Evolutionary conservation across 2,797 vertebrate genomes (phyloP).

Genomic region (Avahi laniger): DNA sequence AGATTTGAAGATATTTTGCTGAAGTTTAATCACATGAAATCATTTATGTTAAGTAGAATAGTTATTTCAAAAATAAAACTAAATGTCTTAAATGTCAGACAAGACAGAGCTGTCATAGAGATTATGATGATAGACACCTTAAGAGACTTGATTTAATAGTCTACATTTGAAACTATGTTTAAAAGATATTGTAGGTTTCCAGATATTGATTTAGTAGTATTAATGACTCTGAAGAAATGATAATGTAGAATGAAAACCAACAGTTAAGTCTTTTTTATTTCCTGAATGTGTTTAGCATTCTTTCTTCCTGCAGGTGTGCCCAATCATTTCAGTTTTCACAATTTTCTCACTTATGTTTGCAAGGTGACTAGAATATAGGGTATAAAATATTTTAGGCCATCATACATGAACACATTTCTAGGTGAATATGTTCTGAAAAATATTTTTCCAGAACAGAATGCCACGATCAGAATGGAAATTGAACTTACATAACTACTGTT

Average conservation of each 20-base stretch:
- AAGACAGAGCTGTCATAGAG: conserved; percentile 70
- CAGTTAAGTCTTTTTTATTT: background rate
- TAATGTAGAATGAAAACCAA: background rate
- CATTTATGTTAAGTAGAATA: conserved; percentile 76
- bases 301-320: background rate
- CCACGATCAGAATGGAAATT: background rate
- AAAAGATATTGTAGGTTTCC: conserved; percentile 41
- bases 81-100: conserved; percentile 78
- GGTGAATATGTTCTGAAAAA: conserved; percentile 1
- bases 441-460: background rate
- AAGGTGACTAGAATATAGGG: background rate
- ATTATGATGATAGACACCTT: conserved; percentile 50
- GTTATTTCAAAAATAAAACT: conserved; percentile 74
- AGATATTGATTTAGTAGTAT: conserved; percentile 66
- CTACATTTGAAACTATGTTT: conserved; percentile 6
- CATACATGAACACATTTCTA: background rate
- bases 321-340: background rate
- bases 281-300: background rate
- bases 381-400: background rate
- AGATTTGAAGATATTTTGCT: conserved; percentile 67
- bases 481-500: background rate
- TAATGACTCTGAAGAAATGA: conserved; percentile 61
- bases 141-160: conserved; percentile 56
- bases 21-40: conserved; percentile 72
- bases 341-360: background rate